These are phyloP conservation scores for Hassar affinis DNA, from an alignment of 2,113 vertebrate species.

Conservation along the genomic window DNA sequence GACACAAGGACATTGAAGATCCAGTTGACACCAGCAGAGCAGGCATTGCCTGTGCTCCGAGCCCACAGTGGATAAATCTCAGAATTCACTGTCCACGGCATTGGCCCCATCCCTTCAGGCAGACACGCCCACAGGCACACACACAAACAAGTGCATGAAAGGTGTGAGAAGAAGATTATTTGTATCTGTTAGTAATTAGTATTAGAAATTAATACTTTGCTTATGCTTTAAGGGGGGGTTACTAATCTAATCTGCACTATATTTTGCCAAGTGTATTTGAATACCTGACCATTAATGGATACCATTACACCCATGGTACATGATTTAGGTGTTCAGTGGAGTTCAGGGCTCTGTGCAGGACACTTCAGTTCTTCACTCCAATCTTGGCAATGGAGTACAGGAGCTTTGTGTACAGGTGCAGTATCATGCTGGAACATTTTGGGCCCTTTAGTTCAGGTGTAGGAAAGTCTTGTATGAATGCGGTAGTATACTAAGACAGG, in stretches of 20 bases:
- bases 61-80: conserved; percentile 99
- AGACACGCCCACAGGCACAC: not conserved
- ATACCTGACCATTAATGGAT: not conserved
- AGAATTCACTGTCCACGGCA: conserved; percentile 98
- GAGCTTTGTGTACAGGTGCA: not conserved
- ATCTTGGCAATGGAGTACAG: no score
- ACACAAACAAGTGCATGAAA: not conserved
- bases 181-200: not conserved
- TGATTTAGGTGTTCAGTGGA: not conserved
- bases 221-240: not conserved
- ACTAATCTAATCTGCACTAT: not conserved
- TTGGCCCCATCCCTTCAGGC: conserved; percentile 88
- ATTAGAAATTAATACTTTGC: not conserved
- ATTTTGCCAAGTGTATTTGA: not conserved
- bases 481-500: not conserved
- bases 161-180: not conserved
- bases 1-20: conserved; percentile 94
- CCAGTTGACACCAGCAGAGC: conserved; percentile 95
- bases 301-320: no score
- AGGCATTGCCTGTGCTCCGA: conserved; percentile 93
- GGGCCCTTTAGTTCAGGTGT: not conserved
- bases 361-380: not conserved
- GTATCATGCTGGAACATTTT: not conserved
- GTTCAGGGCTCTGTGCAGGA: not conserved
- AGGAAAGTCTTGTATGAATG: not conserved